Conservation (phyloP, 1,140 invertebrate genomes). For the Dreissena polymorpha region DNA sequence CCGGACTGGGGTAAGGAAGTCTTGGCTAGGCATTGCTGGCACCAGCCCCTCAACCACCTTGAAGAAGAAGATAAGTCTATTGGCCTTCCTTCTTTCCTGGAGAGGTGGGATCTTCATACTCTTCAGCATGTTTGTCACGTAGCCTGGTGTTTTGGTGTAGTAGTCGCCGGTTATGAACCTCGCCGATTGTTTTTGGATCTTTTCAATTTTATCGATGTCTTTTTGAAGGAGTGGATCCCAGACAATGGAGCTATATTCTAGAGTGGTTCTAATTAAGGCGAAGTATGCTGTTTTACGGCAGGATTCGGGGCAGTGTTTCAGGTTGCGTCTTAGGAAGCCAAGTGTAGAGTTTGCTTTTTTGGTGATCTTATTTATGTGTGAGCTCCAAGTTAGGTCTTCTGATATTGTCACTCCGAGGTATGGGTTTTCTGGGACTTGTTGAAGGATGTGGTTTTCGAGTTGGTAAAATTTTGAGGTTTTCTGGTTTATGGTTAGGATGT, state of each 20-base stretch:
- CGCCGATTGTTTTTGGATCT: conserved; percentile 6
- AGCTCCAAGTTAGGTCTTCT: conserved; percentile 17
- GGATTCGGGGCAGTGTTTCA: conserved; percentile 21
- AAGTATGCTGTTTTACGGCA: conserved; percentile 30
- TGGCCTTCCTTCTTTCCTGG: conserved; percentile 20
- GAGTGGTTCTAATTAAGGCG: conserved; percentile 1
- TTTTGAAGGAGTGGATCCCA: conserved; percentile 27
- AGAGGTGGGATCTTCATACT: not conserved
- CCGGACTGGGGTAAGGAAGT: conserved; percentile 21
- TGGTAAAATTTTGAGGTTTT: conserved; percentile 31
- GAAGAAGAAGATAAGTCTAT: conserved; percentile 20
- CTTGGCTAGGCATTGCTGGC: conserved; percentile 26
- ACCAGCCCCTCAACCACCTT: conserved; percentile 31
- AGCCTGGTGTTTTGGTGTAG: not conserved
- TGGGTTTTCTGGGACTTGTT: conserved; percentile 46
- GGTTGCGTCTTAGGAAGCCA: conserved; percentile 7
- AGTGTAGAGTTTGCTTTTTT: conserved; percentile 23
- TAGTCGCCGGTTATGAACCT: conserved; percentile 21
- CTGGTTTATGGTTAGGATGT: conserved; percentile 41
- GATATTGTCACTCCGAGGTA: conserved; percentile 30
- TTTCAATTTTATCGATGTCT: conserved; percentile 11
- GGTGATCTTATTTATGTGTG: conserved; percentile 19
- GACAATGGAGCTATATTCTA: not conserved
- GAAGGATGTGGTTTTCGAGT: conserved; percentile 47
- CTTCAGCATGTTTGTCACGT: not conserved